Evolutionary conservation across 2,888 invertebrate species (phyloP).

Genomic region (Cerastis rubricosa): DNA sequence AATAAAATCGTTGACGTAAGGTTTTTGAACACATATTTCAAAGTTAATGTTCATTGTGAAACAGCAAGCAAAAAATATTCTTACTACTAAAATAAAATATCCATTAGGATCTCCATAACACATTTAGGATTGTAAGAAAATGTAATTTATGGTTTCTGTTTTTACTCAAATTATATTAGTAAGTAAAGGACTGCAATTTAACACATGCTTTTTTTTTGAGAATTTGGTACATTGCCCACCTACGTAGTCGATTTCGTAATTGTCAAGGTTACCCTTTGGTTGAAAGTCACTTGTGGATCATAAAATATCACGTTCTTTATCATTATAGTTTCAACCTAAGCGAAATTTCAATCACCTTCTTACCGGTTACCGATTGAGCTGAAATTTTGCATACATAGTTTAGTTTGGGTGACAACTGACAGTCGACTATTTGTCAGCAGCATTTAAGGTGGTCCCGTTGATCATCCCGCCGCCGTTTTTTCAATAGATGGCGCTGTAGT

Average conservation of each 20-base stretch:
- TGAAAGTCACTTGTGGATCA: not conserved
- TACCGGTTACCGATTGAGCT: no score
- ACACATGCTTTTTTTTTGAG: conserved; percentile 28
- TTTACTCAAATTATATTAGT: conserved; percentile 41
- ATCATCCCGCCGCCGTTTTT: no score
- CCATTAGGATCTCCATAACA: conserved; percentile 58
- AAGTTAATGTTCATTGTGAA: conserved; percentile 50
- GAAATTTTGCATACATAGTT: no score
- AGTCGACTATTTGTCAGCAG: no score
- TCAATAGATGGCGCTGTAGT: no score
- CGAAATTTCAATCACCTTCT: not conserved
- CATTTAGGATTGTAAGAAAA: conserved; percentile 51
- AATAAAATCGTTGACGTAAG: conserved; percentile 41
- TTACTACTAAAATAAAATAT: conserved; percentile 53
- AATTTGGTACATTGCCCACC: not conserved
- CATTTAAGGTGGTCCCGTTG: no score
- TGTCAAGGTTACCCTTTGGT: not conserved
- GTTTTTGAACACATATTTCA: conserved; percentile 53
- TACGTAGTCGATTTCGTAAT: not conserved
- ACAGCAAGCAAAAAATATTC: conserved; percentile 43
- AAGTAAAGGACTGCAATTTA: conserved; percentile 22
- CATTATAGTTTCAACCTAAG: not conserved
- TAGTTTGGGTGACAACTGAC: no score
- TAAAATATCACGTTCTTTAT: not conserved
- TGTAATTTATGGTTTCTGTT: conserved; percentile 44